Evolutionary conservation across 2,888 invertebrate species (phyloP), one percentile per base, ranked within the genome.

Genomic region (Anaspis maculata): DNA sequence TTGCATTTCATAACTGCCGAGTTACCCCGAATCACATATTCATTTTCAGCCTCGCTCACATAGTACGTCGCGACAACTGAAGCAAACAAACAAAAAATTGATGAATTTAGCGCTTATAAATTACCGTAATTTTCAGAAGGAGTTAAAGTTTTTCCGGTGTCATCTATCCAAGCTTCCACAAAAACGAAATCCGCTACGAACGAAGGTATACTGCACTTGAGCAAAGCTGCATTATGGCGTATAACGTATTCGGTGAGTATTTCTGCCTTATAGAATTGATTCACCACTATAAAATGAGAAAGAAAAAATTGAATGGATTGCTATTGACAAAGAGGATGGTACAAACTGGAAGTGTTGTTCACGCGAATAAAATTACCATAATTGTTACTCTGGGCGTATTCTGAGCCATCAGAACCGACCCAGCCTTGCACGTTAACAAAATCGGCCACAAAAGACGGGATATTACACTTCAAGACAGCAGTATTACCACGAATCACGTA

Each of bases 1-100:
- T 88, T 86, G 76, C 92, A 94, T 68, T 83, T 88, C 70, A 91
- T 81, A 56, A 92, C 83, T 39, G 89, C 91, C 45, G 89, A 80
- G 70, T 90, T 90, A 48, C 90, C 90, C 59, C 83, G 79, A 65
- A 90, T 91, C 49, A 90, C 90, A 73, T 90, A 91, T 66, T 90
- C 90, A 68, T 91, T 89, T 73, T 89, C 89, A 59, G 90, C 85
- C 71, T 89, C 87, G 53, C 87, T 85, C 68, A 85, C 81, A 74
- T 85, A 90, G 71, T 77, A 79, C 74, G 89, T 89, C 58, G 85
- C 79, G 59, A 89, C 87, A 68, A 88, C 89, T 89, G 73, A 61
- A 69, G 24, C 5, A 4, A 24, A 11, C 4, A 24, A 6, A 19
- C 5, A 19, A 19, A 19, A 5, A 5, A 9, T 19, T n/a, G n/a